Conservation (phyloP, 1,140 invertebrate genomes). For the Drosophila bifasciata region DNA sequence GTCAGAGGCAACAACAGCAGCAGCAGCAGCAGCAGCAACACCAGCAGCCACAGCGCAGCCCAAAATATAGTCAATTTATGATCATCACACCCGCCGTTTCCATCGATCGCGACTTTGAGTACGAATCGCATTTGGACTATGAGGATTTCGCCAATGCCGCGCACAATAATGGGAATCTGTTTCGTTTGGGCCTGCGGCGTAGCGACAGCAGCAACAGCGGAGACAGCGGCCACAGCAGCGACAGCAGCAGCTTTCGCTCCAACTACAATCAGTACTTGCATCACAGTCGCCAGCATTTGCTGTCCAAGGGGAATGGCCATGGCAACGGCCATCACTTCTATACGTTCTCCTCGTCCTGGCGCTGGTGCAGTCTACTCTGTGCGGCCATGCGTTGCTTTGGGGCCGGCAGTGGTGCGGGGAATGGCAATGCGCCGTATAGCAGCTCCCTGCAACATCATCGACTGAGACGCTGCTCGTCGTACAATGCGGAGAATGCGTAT, state of each 20-base stretch:
- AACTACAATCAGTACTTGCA: conserved; percentile 82
- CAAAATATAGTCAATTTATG: conserved; percentile 84
- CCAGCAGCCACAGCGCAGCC: conserved; percentile 44
- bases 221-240: conserved; percentile 72
- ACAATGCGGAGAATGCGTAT: conserved; percentile 76
- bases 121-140: conserved; percentile 72
- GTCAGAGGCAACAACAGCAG: conserved; percentile 29
- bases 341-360: conserved; percentile 77
- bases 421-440: conserved; percentile 61
- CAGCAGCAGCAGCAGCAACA: conserved; percentile 23
- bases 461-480: conserved; percentile 72
- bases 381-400: conserved; percentile 83
- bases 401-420: conserved; percentile 19
- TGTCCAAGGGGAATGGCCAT: conserved; percentile 54
- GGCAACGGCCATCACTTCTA: conserved; percentile 60
- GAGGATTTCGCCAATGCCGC: conserved; percentile 75
- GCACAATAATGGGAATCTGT: conserved; percentile 78
- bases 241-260: conserved; percentile 76
- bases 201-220: conserved; percentile 68
- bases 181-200: conserved; percentile 67
- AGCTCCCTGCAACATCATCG: conserved; percentile 72
- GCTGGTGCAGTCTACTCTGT: conserved; percentile 80
- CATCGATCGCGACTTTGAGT: conserved; percentile 80
- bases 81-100: conserved; percentile 83
- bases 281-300: conserved; percentile 76